These are phyloP conservation scores for Erythrocercus mccallii DNA, from an alignment of 2,113 vertebrate species.

Conservation along the genomic window DNA sequence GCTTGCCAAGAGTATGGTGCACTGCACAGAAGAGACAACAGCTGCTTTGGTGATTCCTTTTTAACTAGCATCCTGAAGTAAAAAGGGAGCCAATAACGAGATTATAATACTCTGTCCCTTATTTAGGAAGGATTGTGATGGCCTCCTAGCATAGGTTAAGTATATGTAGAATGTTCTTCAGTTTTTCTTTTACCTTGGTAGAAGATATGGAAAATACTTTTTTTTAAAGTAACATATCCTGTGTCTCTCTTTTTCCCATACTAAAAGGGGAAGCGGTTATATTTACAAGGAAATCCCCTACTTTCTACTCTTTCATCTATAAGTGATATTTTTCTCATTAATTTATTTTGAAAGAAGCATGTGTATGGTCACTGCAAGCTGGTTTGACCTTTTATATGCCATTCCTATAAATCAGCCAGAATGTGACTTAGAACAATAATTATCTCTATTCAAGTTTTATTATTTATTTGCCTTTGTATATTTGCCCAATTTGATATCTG, in stretches of 20 bases:
- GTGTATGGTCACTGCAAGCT: background rate
- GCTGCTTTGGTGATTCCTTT: conserved; percentile 9
- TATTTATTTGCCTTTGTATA: background rate
- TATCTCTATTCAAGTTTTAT: background rate
- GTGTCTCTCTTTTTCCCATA: background rate
- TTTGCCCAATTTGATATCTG: background rate
- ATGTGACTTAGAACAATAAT: background rate
- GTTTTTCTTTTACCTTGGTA: background rate
- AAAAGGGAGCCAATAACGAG: background rate
- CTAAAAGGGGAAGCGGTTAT: background rate
- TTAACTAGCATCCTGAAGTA: background rate
- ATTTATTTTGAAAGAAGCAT: background rate
- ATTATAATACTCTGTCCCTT: background rate
- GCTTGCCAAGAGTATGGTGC: background rate
- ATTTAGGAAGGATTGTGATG: background rate
- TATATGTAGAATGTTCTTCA: background rate
- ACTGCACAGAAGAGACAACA: background rate
- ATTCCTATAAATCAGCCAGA: background rate
- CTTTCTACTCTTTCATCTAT: background rate
- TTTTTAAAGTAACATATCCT: background rate
- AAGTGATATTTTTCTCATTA: background rate
- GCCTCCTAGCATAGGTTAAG: too few relatives aligned
- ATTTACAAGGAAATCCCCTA: background rate
- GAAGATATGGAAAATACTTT: background rate
- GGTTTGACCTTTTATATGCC: background rate